Evolutionary conservation across 37 sponge, comb jelly and placozoan species (phyloP).

Genomic region (Amphimedon queenslandica): DNA sequence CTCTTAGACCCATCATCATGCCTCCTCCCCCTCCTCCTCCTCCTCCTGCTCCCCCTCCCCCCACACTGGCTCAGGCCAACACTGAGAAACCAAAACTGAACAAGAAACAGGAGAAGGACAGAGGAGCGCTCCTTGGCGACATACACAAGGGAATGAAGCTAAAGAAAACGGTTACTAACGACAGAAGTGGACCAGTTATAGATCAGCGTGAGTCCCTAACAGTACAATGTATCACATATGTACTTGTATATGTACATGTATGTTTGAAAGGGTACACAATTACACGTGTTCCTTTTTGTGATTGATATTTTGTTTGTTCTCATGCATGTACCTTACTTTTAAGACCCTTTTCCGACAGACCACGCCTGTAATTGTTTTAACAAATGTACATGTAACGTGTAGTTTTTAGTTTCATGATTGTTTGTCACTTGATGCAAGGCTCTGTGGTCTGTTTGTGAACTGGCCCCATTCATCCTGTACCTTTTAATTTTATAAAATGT

Average conservation of each 20-base stretch:
- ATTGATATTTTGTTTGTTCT: neutral
- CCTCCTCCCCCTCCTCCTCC: constrained; percentile 70
- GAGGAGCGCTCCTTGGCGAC: constrained; percentile 63
- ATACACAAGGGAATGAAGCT: constrained; percentile 77
- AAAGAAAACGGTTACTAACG: constrained; percentile 81
- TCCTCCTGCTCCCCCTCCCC: constrained; percentile 70
- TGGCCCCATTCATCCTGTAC: no score
- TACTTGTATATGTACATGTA: no score
- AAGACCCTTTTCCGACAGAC: no score
- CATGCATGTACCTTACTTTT: no score
- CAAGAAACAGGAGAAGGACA: constrained; percentile 57
- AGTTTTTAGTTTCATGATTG: no score
- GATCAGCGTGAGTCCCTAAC: constrained; percentile 12
- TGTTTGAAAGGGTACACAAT: neutral
- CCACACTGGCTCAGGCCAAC: constrained; percentile 61
- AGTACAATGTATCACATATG: neutral
- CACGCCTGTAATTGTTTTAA: no score
- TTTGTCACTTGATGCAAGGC: no score
- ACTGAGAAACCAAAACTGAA: constrained; percentile 59
- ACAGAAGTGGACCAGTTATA: constrained; percentile 65
- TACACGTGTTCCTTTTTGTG: neutral
- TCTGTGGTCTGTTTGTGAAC: no score
- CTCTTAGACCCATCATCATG: constrained; percentile 9
- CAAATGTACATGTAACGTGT: no score
- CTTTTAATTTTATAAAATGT: no score